Conservation (phyloP, 2,797 vertebrate genomes). For the Gallirallus australis region DNA sequence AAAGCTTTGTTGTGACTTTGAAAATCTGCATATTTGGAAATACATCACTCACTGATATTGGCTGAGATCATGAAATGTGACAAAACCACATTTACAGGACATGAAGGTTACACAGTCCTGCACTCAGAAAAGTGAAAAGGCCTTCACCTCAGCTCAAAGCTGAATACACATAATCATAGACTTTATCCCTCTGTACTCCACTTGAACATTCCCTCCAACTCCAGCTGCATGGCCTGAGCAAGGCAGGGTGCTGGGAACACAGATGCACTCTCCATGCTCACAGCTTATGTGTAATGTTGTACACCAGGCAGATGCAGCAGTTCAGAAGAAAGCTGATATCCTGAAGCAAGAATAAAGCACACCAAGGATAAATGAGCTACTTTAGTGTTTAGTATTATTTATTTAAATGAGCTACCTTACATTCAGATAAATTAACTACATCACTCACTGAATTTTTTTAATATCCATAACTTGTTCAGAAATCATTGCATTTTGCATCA, state of each 20-base stretch:
- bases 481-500: not conserved
- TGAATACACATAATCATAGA: not conserved
- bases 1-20: not conserved
- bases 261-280: not conserved
- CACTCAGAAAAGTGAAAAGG: not conserved
- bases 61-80: not conserved
- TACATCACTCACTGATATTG: accelerated
- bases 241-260: not conserved
- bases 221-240: not conserved
- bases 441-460: not conserved
- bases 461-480: not conserved
- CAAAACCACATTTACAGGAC: not conserved
- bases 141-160: not conserved
- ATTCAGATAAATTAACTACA: not conserved
- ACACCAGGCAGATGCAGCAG: not conserved
- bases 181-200: not conserved
- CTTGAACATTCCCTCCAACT: not conserved
- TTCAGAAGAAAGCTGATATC: not conserved
- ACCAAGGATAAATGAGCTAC: not conserved
- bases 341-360: not conserved
- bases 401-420: not conserved
- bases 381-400: not conserved
- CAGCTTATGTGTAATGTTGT: not conserved
- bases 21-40: conserved; percentile 1
- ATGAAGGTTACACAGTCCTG: not conserved